These are phyloP conservation scores for Myripristis murdjan DNA, from an alignment of 2,797 vertebrate genomes.

Conservation along the genomic window DNA sequence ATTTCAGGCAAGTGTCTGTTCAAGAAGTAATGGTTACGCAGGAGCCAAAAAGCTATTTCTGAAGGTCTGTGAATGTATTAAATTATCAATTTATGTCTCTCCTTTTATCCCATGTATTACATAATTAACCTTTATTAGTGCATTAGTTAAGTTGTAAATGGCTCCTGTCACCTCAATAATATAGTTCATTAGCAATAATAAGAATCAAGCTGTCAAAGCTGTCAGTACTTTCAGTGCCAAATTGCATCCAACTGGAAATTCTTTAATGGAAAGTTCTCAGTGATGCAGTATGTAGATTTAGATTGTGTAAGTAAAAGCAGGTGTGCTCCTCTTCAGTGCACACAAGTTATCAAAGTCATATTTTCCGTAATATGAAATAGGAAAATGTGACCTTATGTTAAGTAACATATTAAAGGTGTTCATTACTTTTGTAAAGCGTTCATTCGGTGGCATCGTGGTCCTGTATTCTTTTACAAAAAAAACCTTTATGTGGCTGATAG, in stretches of 20 bases:
- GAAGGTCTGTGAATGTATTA: background rate
- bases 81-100: background rate
- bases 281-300: background rate
- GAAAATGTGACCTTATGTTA: background rate
- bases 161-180: no score
- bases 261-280: background rate
- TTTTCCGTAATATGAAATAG: background rate
- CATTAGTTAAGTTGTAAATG: no score
- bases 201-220: background rate
- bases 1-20: background rate
- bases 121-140: no score
- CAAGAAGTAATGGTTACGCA: background rate
- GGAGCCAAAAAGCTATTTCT: background rate
- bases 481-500: constrained; percentile 9
- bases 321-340: background rate
- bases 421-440: constrained; percentile 14
- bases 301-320: background rate
- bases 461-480: constrained; percentile 13
- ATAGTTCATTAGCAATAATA: background rate
- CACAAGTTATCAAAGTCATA: background rate
- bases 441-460: background rate
- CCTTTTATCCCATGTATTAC: no score
- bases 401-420: background rate
- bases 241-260: background rate
- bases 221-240: background rate